Conservation (phyloP, 2,113 vertebrate genomes). For the Excalfactoria chinensis region DNA sequence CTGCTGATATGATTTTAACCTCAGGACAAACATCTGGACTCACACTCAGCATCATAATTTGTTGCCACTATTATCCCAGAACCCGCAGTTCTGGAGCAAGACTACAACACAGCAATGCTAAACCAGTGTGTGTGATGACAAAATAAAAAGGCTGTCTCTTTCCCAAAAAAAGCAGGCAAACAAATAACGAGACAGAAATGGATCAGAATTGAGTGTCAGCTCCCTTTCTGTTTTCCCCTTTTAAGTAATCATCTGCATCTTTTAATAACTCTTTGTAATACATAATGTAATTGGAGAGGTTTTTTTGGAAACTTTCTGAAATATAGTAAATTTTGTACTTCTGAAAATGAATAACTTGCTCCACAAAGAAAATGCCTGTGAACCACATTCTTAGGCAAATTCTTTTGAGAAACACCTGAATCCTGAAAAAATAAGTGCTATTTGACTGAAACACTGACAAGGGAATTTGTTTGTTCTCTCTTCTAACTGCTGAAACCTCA, state of each 20-base stretch:
- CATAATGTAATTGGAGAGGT: neutral
- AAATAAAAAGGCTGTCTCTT: neutral
- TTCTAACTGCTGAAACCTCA: neutral
- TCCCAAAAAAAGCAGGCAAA: neutral
- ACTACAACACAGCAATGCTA: neutral
- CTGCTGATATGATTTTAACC: slow-evolving; percentile 27
- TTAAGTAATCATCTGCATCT: neutral
- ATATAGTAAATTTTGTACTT: neutral
- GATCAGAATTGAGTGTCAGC: neutral
- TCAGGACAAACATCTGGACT: slow-evolving; percentile 57
- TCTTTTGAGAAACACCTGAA: neutral
- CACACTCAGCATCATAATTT: neutral
- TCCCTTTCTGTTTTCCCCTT: neutral
- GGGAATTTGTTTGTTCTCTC: neutral
- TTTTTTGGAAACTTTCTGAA: neutral
- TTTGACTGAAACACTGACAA: neutral
- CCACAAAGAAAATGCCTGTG: neutral
- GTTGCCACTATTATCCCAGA: neutral
- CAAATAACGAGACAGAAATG: neutral
- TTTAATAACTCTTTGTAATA: neutral
- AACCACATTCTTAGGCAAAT: neutral
- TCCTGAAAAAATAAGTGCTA: neutral
- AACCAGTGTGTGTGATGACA: rapidly evolving
- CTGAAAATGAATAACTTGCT: neutral
- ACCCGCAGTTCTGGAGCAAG: neutral